Evolutionary conservation across 1,140 invertebrate genomes (phyloP).

Genomic region (Chironomus tepperi): DNA sequence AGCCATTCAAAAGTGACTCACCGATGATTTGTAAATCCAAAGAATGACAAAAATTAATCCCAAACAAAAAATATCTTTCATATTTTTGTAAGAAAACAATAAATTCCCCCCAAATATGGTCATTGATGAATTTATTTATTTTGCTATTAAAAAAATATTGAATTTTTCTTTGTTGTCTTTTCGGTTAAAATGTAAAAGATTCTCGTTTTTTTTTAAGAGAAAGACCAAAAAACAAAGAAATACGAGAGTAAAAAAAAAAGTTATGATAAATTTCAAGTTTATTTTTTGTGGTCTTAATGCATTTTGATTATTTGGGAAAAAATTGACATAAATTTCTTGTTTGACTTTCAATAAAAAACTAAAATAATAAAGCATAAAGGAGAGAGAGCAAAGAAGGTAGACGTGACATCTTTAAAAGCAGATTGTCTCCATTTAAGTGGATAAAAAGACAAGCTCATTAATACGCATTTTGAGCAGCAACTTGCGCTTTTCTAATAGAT

Average conservation of each 20-base stretch:
- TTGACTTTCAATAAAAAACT: constrained; percentile 2
- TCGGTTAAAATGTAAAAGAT: too few species aligned
- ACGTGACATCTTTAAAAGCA: background rate
- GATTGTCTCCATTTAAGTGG: background rate
- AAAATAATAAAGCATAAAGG: too few species aligned
- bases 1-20: too few species aligned
- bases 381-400: too few species aligned
- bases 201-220: too few species aligned
- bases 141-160: background rate
- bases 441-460: background rate
- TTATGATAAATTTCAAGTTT: background rate
- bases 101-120: constrained; percentile 6
- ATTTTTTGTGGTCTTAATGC: constrained; percentile 8
- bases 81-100: background rate
- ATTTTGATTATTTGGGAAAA: constrained; percentile 21
- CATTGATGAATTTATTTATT: constrained; percentile 9
- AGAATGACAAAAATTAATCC: background rate
- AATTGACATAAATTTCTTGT: constrained; percentile 20
- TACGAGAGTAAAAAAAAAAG: too few species aligned
- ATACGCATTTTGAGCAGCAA: background rate
- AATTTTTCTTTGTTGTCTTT: background rate
- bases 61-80: background rate
- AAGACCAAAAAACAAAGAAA: too few species aligned
- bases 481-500: background rate
- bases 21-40: too few species aligned